These are phyloP conservation scores for Drosophila miranda DNA, from an alignment of 1,140 invertebrate species.

Conservation along the genomic window DNA sequence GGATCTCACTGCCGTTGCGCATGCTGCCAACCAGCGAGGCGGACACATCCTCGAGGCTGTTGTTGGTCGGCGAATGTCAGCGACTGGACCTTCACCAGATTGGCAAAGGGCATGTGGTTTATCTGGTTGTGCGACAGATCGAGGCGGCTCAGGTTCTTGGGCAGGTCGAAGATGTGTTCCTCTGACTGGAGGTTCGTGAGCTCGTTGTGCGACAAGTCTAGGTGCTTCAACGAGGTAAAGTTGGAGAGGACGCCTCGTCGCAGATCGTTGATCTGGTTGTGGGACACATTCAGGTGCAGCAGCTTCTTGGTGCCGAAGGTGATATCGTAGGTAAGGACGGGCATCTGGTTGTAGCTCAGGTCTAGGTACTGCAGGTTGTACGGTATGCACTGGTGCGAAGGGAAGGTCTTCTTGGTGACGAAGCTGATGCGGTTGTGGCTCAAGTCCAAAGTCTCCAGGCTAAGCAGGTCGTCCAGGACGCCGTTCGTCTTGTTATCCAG, in stretches of 20 bases:
- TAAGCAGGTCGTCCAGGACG: slow-evolving; percentile 92
- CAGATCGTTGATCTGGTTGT: slow-evolving; percentile 92
- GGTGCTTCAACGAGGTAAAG: slow-evolving; percentile 86
- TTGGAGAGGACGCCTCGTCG: slow-evolving; percentile 90
- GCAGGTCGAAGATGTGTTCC: slow-evolving; percentile 86
- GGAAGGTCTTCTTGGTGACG: slow-evolving; percentile 92
- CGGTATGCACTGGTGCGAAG: slow-evolving; percentile 92
- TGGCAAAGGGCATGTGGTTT: slow-evolving; percentile 84
- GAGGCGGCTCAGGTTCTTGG: slow-evolving; percentile 87
- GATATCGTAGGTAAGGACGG: slow-evolving; percentile 91
- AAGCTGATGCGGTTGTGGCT: slow-evolving; percentile 93
- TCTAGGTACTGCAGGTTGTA: slow-evolving; percentile 92
- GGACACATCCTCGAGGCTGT: slow-evolving; percentile 86
- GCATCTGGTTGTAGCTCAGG: slow-evolving; percentile 92
- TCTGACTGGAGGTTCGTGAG: slow-evolving; percentile 86
- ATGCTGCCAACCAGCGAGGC: slow-evolving; percentile 86
- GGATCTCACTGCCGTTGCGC: slow-evolving; percentile 84
- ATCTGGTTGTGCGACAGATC: slow-evolving; percentile 88
- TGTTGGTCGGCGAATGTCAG: slow-evolving; percentile 86
- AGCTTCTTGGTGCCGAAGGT: slow-evolving; percentile 90
- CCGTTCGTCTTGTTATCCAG: slow-evolving; percentile 95
- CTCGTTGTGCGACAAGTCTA: slow-evolving; percentile 92
- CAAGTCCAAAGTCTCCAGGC: slow-evolving; percentile 91
- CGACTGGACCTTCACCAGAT: slow-evolving; percentile 83
- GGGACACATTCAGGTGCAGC: slow-evolving; percentile 88